Conservation (phyloP, 1,140 invertebrate species). For the Drosophila simulans region DNA sequence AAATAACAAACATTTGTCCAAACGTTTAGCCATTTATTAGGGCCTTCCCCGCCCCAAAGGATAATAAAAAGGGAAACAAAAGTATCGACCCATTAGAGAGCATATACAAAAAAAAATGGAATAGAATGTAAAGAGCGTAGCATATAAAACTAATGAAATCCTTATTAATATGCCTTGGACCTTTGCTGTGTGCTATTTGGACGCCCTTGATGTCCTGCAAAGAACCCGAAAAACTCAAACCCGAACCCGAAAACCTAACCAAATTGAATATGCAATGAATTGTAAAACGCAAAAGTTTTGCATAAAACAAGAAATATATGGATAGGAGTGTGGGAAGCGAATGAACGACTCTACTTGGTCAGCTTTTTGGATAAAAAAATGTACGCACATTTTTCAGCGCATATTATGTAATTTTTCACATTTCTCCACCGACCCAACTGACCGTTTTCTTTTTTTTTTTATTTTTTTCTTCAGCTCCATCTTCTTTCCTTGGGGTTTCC, state of each 20-base stretch:
- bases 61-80: conserved; percentile 29
- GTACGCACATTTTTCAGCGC: conserved; percentile 80
- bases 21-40: conserved; percentile 79
- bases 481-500: conserved; percentile 17
- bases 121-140: conserved; percentile 35
- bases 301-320: conserved; percentile 63
- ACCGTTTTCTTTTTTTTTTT: conserved; percentile 27
- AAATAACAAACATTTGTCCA: conserved; percentile 74
- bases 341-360: conserved; percentile 49
- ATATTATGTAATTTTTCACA: conserved; percentile 83
- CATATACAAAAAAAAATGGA: conserved; percentile 17
- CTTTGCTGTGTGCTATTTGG: conserved; percentile 68
- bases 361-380: conserved; percentile 69
- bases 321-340: neutral
- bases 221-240: conserved; percentile 7
- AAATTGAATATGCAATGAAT: conserved; percentile 84
- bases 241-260: conserved; percentile 28
- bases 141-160: conserved; percentile 84
- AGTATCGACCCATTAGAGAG: conserved; percentile 58
- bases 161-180: conserved; percentile 82
- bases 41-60: neutral
- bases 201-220: conserved; percentile 48
- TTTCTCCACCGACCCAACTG: conserved; percentile 51
- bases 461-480: conserved; percentile 8
- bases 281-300: conserved; percentile 82